Evolutionary conservation across 2,113 vertebrate genomes (phyloP), one percentile per base, ranked within the genome.

Genomic region (Brevimyrus niger): DNA sequence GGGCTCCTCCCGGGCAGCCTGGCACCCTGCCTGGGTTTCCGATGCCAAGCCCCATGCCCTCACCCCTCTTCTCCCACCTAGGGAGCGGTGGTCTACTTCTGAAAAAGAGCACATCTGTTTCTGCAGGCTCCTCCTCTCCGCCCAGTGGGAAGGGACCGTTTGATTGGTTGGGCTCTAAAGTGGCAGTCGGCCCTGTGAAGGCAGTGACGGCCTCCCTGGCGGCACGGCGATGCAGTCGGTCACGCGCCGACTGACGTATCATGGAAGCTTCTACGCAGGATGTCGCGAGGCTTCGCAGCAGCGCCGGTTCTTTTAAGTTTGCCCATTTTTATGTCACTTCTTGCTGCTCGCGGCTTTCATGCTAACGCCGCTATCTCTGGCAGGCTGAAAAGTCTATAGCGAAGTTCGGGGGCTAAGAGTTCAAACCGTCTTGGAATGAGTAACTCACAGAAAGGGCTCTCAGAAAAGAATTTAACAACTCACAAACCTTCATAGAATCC

Each of bases 1-100:
- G 86, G 89, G 91, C 91, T 87, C 90, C 89, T 91, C 92, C 91
- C 93, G 90, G 92, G 91, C 53, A 84, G 88, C 89, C 92, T 93
- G 94, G 94, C 93, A 93, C 50, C 83, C 11, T 19, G 88, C 91
- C 1, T 58, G 19, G 9, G 89, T 90, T n/a, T 93, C 90, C 93
- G 93, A 94, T 93, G 91, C 92, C 90, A 85, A 91, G 93, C 91
- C 92, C 93, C 92, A 89, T 51, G 90, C 89, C 91, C 92, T 91
- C 91, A 87, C 90, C 89, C 90, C 89, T 38, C 48, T 51, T 87
- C 86, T 89, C 88, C 91, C 90, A 65, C 91, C 92, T 89, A 88
- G 31, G 15, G 80, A 89, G 69, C 88, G 91, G 53, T 91, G 92
- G 93, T 90, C 87, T 91, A 90, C 76, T 90, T 91, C 90, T 88